Percentiles rank a stretch among this genome's conserved stretches.
phyloP scores from a whole-genome alignment of 2,797 vertebrate species.

The Leptodon cayanensis region DNA sequence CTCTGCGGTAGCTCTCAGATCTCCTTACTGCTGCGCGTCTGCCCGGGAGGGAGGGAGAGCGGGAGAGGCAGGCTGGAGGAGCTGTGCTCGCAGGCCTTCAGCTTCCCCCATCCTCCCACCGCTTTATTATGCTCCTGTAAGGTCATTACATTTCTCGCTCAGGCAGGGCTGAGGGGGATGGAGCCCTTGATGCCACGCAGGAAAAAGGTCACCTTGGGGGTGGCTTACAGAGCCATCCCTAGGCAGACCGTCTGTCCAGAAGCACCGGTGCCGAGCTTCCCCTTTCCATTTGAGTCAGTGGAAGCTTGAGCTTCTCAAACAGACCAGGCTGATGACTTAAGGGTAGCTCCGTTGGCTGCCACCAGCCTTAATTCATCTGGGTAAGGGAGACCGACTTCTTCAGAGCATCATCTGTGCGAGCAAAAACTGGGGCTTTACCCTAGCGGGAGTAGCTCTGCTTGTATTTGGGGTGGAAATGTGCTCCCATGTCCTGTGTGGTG shows the following conservation, averaged over 20 bases:
- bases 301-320: not conserved
- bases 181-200: accelerated
- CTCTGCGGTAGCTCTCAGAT: not conserved
- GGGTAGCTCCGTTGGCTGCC: not conserved
- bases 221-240: not conserved
- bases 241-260: not conserved
- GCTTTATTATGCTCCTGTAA: not conserved
- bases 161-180: not conserved
- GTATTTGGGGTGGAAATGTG: not conserved
- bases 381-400: not conserved
- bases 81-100: not conserved
- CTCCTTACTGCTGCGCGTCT: not conserved
- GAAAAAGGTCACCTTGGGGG: conserved; percentile 9
- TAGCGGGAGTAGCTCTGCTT: not conserved
- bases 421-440: not conserved
- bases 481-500: accelerated
- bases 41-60: accelerated
- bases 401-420: not conserved
- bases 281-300: conserved; percentile 52
- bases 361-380: not conserved
- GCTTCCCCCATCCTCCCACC: not conserved
- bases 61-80: not conserved
- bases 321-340: not conserved
- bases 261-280: not conserved
- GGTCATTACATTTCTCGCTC: not conserved